Percentiles rank a stretch among this genome's conserved stretches.
Conservation (phyloP, 2,888 invertebrate species). For the Brachyptera putata region DNA sequence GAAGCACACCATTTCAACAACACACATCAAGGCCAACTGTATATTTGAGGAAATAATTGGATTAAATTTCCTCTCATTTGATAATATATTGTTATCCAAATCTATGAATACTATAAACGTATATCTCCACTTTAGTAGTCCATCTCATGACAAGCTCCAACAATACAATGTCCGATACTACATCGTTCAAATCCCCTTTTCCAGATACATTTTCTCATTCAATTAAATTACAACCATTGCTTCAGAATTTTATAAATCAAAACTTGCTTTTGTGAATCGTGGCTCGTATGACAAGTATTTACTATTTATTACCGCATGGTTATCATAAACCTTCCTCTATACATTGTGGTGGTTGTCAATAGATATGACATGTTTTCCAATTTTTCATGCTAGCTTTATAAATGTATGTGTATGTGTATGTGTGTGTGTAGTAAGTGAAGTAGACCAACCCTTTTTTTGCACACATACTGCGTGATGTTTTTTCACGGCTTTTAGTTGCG, state of each 20-base stretch:
- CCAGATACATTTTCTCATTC: not conserved
- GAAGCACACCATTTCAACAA: no score
- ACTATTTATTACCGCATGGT: conserved; percentile 17
- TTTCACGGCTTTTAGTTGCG: conserved; percentile 21
- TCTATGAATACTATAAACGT: no score
- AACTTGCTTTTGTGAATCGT: conserved; percentile 13
- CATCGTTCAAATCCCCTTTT: no score
- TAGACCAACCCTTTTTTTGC: conserved; percentile 1
- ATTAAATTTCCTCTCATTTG: no score
- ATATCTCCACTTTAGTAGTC: no score
- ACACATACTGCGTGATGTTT: conserved; percentile 8
- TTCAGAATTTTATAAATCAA: conserved; percentile 19
- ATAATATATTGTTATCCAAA: no score
- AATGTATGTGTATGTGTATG: no score
- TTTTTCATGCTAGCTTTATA: conserved; percentile 19
- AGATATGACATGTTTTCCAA: conserved; percentile 20
- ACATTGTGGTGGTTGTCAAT: conserved; percentile 19
- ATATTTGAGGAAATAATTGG: no score
- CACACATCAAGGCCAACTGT: no score
- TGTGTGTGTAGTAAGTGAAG: conserved; percentile 16
- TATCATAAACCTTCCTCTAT: conserved; percentile 1
- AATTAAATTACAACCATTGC: conserved; percentile 5
- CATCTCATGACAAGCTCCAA: no score
- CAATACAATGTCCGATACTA: no score
- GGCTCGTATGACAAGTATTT: conserved; percentile 8